Evolutionary conservation across 1,140 invertebrate genomes (phyloP).

Genomic region (Augochlora pura): DNA sequence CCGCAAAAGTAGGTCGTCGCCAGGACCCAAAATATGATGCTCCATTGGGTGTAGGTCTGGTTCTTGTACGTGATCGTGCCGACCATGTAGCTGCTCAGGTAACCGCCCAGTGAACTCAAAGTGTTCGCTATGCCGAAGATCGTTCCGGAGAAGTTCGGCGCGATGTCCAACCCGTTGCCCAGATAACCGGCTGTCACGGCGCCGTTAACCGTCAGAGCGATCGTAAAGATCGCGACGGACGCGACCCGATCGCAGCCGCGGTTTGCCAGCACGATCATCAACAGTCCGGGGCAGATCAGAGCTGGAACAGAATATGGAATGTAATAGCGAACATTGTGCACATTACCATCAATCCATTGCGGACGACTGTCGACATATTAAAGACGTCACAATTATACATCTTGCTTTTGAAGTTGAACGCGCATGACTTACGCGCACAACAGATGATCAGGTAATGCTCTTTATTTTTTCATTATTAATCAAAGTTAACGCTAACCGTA

Average conservation of each 20-base stretch:
- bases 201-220: slow-evolving; percentile 90
- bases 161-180: slow-evolving; percentile 93
- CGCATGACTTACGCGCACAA: too few species aligned
- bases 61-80: slow-evolving; percentile 89
- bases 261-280: slow-evolving; percentile 87
- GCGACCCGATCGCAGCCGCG: slow-evolving; percentile 85
- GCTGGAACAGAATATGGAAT: slow-evolving; percentile 76
- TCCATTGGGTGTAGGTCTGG: slow-evolving; percentile 89
- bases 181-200: slow-evolving; percentile 93
- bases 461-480: too few species aligned
- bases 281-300: slow-evolving; percentile 82
- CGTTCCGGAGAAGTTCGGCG: slow-evolving; percentile 93
- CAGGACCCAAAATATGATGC: slow-evolving; percentile 91
- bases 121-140: slow-evolving; percentile 96
- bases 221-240: slow-evolving; percentile 88
- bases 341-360: too few species aligned
- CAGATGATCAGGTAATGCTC: too few species aligned
- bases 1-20: slow-evolving; percentile 87
- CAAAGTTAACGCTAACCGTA: too few species aligned
- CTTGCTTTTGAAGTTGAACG: too few species aligned
- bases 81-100: slow-evolving; percentile 91
- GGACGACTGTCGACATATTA: too few species aligned
- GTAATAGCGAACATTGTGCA: too few species aligned
- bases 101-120: slow-evolving; percentile 92
- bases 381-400: too few species aligned